Evolutionary conservation across 2,888 invertebrate genomes (phyloP).

Genomic region (Pocota personata): DNA sequence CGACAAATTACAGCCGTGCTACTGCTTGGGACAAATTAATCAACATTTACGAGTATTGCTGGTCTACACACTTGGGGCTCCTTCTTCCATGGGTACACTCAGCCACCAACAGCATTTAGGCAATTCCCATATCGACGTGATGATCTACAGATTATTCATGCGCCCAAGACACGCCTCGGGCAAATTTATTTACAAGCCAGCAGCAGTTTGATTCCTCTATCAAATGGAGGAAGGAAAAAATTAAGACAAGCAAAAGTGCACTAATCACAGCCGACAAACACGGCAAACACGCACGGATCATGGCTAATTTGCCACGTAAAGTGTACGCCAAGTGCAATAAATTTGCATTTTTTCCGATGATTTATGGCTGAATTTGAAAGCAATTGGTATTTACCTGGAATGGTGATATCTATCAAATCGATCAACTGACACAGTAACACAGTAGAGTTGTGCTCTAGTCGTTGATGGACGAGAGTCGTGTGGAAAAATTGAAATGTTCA

Average conservation of each 20-base stretch:
- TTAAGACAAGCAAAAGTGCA: constrained; percentile 54
- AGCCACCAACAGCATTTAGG: constrained; percentile 25
- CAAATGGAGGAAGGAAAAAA: constrained; percentile 15
- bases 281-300: constrained; percentile 66
- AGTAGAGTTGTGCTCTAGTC: neutral
- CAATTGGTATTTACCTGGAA: constrained; percentile 72
- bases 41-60: constrained; percentile 37
- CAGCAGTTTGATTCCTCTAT: constrained; percentile 12
- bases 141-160: constrained; percentile 69
- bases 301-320: constrained; percentile 73
- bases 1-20: constrained; percentile 32
- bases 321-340: constrained; percentile 73
- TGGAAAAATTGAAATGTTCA: constrained; percentile 56
- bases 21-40: constrained; percentile 59
- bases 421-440: constrained; percentile 40
- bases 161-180: constrained; percentile 72
- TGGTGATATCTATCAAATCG: constrained; percentile 70
- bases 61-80: neutral
- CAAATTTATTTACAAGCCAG: constrained; percentile 65
- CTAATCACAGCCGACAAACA: constrained; percentile 52
- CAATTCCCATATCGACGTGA: constrained; percentile 62
- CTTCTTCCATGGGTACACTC: constrained; percentile 8
- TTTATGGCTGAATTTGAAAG: constrained; percentile 68
- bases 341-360: constrained; percentile 74
- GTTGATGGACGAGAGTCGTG: constrained; percentile 15